Percentiles rank a stretch among this genome's conserved stretches.
These are phyloP conservation scores for Gopherus evgoodei DNA, from an alignment of 2,113 vertebrate genomes.

Conservation along the genomic window DNA sequence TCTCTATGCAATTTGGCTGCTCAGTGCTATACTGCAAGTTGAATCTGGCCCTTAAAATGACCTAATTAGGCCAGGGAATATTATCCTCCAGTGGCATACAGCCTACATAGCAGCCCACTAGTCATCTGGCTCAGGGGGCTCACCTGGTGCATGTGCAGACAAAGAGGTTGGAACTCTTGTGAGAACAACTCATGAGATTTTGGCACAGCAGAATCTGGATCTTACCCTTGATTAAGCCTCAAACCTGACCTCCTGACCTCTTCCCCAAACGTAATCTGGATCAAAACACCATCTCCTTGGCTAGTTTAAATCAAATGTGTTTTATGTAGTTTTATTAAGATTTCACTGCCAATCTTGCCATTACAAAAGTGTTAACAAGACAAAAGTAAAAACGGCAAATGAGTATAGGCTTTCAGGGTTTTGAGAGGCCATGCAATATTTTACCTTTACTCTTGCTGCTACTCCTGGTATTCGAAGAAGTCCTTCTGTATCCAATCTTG, in stretches of 20 bases:
- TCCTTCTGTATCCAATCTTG: constrained; percentile 93
- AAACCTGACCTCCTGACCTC: neutral
- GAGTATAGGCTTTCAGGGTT: neutral
- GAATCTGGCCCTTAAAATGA: constrained; percentile 34
- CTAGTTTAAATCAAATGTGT: neutral
- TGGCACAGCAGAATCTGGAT: constrained; percentile 38
- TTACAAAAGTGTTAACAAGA: neutral
- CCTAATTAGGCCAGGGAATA: constrained; percentile 19
- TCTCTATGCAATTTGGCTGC: neutral
- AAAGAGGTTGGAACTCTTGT: constrained; percentile 27
- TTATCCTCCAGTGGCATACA: constrained; percentile 14
- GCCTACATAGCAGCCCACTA: neutral
- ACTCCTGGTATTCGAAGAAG: constrained; percentile 94
- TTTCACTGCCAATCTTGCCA: neutral
- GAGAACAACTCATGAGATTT: constrained; percentile 60
- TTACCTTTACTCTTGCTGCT: constrained; percentile 91
- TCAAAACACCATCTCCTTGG: neutral
- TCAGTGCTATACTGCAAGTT: constrained; percentile 10
- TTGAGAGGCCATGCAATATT: neutral
- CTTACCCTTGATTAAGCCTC: neutral
- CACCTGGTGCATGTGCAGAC: constrained; percentile 5
- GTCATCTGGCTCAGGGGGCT: neutral
- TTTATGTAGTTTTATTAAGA: neutral
- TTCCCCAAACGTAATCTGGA: neutral
- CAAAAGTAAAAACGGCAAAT: neutral